phyloP scores from a whole-genome alignment of 1,140 invertebrate species.

The Drosophila chauvacae region DNA sequence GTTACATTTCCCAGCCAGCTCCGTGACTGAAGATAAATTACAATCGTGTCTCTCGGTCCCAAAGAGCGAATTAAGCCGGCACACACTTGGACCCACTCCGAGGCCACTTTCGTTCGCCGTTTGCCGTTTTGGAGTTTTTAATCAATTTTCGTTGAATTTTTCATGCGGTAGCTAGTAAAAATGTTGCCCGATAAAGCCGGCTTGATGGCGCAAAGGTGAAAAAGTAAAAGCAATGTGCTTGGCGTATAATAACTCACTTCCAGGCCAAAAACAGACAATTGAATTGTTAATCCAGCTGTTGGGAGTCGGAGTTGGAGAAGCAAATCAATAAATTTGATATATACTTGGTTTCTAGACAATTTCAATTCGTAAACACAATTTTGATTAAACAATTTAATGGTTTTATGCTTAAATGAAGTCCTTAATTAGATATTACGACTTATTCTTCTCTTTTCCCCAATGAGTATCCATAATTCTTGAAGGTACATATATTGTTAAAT shows the following conservation, averaged over 20 bases:
- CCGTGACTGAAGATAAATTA: constrained; percentile 76
- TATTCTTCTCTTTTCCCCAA: background rate
- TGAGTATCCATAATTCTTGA: background rate
- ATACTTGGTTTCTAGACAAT: background rate
- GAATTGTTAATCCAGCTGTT: constrained; percentile 41
- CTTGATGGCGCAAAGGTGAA: constrained; percentile 44
- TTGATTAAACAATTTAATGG: no score
- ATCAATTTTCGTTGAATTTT: constrained; percentile 82
- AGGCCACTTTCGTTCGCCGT: constrained; percentile 33
- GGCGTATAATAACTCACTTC: constrained; percentile 62
- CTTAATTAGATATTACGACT: background rate
- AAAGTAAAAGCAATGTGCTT: constrained; percentile 67
- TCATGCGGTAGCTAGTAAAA: constrained; percentile 74
- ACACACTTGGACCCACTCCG: constrained; percentile 23
- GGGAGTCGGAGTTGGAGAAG: background rate
- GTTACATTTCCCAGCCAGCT: constrained; percentile 60
- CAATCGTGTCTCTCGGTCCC: constrained; percentile 57
- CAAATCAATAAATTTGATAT: background rate
- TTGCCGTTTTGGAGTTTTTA: constrained; percentile 73
- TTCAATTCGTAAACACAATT: background rate
- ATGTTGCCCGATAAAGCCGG: constrained; percentile 56
- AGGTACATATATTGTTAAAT: background rate
- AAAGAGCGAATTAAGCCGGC: constrained; percentile 59
- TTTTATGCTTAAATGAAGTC: no score
- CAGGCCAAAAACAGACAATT: constrained; percentile 52